These are phyloP conservation scores for Trialeurodes vaporariorum DNA, from an alignment of 1,140 invertebrate genomes.

Conservation along the genomic window DNA sequence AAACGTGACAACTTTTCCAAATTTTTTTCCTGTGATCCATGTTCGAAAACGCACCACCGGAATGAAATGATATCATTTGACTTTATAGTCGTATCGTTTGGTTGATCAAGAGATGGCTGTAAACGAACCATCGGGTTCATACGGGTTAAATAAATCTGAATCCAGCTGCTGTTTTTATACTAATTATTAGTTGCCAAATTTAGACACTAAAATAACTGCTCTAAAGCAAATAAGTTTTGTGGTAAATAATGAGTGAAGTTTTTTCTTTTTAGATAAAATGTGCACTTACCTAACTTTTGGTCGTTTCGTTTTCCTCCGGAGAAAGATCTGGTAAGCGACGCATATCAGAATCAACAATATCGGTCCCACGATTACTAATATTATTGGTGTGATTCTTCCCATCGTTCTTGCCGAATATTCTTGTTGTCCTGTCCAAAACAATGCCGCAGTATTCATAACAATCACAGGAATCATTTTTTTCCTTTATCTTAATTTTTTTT, in stretches of 20 bases:
- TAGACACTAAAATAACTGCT: not conserved
- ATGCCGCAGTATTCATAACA: too few species aligned
- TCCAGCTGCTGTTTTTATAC: not conserved
- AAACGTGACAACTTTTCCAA: too few species aligned
- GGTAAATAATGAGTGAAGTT: not conserved
- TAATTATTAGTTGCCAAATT: too few species aligned
- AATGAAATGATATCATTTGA: too few species aligned
- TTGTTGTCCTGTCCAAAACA: conserved; percentile 47
- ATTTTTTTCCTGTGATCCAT: too few species aligned
- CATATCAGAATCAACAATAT: conserved; percentile 58
- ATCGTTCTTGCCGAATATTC: conserved; percentile 63
- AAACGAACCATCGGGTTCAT: not conserved
- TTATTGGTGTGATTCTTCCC: conserved; percentile 61
- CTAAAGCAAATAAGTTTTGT: not conserved
- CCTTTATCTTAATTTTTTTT: too few species aligned
- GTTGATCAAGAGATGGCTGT: not conserved
- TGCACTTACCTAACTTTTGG: not conserved
- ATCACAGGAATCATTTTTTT: too few species aligned
- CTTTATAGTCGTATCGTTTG: too few species aligned
- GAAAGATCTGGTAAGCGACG: conserved; percentile 49
- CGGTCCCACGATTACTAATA: conserved; percentile 60
- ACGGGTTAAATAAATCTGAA: not conserved
- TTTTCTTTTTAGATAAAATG: not conserved
- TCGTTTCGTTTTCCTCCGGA: conserved; percentile 30
- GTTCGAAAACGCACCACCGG: too few species aligned